phyloP scores from a whole-genome alignment of 2,797 vertebrate genomes.

The Aldrovandia affinis region DNA sequence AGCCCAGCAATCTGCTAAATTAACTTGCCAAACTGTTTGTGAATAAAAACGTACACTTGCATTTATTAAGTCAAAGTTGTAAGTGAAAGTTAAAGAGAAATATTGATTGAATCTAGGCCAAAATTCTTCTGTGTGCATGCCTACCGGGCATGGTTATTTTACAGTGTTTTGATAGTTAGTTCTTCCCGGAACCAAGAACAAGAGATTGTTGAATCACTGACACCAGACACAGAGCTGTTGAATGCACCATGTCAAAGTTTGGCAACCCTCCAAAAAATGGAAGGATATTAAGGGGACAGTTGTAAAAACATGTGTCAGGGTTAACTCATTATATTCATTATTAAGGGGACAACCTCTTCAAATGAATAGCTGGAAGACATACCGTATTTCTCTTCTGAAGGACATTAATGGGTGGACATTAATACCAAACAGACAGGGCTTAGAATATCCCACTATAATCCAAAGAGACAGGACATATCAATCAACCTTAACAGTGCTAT shows the following conservation, averaged over 20 bases:
- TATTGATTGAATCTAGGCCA: too few relatives aligned
- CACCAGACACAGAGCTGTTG: too few relatives aligned
- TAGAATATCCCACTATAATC: neutral
- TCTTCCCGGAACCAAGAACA: too few relatives aligned
- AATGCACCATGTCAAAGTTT: too few relatives aligned
- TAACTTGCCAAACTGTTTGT: too few relatives aligned
- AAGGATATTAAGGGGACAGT: neutral
- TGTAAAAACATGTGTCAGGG: neutral
- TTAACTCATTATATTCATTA: neutral
- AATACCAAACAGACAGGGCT: neutral
- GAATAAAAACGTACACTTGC: too few relatives aligned
- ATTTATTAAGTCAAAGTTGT: too few relatives aligned
- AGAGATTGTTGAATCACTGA: too few relatives aligned
- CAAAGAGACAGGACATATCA: neutral
- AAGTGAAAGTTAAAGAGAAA: too few relatives aligned
- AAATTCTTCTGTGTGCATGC: too few relatives aligned
- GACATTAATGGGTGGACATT: neutral
- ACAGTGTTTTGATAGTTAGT: too few relatives aligned
- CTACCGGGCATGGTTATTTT: too few relatives aligned
- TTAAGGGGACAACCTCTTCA: neutral
- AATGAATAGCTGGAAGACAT: neutral
- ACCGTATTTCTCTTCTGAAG: neutral
- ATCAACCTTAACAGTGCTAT: neutral
- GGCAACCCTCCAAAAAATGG: neutral
- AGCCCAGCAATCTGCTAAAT: neutral